These are phyloP conservation scores for Apomyelois bistriatella DNA, from an alignment of 2,888 invertebrate species.

Conservation along the genomic window DNA sequence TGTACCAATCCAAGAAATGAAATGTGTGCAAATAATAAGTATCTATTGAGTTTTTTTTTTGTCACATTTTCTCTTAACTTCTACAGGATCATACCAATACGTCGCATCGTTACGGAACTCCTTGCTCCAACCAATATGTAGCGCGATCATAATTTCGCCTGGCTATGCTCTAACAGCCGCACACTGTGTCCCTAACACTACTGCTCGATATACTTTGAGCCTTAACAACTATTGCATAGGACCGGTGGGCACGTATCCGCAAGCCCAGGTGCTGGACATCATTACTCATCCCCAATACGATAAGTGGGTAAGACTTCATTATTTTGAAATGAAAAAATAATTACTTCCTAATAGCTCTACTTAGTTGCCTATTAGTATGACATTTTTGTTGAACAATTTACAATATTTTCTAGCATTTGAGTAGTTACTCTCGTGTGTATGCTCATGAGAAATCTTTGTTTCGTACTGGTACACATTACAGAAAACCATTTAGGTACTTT, in stretches of 20 bases:
- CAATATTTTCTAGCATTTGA: too few relatives aligned
- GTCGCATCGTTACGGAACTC: constrained; percentile 56
- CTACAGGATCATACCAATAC: constrained; percentile 48
- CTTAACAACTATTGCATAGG: constrained; percentile 52
- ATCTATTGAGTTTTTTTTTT: too few relatives aligned
- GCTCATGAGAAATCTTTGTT: too few relatives aligned
- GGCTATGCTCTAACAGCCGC: constrained; percentile 60
- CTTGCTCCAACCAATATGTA: constrained; percentile 52
- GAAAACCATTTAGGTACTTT: too few relatives aligned
- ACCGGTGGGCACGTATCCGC: constrained; percentile 26
- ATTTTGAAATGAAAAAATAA: constrained; percentile 8
- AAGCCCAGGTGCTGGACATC: constrained; percentile 42
- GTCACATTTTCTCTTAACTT: too few relatives aligned
- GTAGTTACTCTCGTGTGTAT: too few relatives aligned
- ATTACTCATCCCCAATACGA: constrained; percentile 48
- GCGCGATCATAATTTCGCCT: constrained; percentile 49
- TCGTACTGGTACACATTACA: too few relatives aligned
- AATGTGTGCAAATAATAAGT: too few relatives aligned
- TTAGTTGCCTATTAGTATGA: background rate
- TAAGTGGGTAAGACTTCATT: constrained; percentile 38
- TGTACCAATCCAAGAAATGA: too few relatives aligned
- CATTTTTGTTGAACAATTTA: background rate
- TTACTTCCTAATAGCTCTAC: background rate
- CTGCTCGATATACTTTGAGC: constrained; percentile 40
- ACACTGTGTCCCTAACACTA: constrained; percentile 49